Evolutionary conservation across 2,113 vertebrate genomes (phyloP).

Genomic region (Romanogobio albipinnatus): DNA sequence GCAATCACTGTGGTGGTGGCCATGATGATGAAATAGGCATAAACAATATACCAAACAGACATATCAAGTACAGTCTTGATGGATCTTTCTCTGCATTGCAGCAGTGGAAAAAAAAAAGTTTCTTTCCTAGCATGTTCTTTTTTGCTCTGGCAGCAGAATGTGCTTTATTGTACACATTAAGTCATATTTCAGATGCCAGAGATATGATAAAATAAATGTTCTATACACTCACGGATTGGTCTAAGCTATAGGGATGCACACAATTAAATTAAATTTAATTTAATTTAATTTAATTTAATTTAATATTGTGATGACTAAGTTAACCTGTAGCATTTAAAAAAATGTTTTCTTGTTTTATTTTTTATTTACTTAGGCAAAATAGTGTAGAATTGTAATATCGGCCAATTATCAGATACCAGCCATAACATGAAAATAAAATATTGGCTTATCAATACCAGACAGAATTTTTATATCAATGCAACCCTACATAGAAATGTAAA

Average conservation of each 20-base stretch:
- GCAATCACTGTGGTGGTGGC: constrained; percentile 36
- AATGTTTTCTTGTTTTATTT: background rate
- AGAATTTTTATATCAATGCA: background rate
- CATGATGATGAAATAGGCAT: constrained; percentile 34
- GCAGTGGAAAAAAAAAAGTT: background rate
- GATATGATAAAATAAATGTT: background rate
- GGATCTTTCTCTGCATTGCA: constrained; percentile 42
- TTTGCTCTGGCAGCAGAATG: background rate
- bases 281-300: background rate
- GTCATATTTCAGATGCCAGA: background rate
- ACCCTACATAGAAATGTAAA: background rate
- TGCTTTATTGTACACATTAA: background rate
- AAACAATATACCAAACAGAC: constrained; percentile 40
- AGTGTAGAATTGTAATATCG: background rate
- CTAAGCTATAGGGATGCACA: background rate
- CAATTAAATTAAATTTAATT: background rate
- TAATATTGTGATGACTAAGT: background rate
- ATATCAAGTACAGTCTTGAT: constrained; percentile 33
- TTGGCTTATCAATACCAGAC: background rate
- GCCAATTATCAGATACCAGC: background rate
- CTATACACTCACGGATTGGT: background rate
- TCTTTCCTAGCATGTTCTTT: background rate
- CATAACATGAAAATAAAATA: background rate
- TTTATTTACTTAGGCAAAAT: background rate
- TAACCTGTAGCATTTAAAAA: background rate